Conservation (phyloP, 2,113 vertebrate genomes). For the Rynchops niger region DNA sequence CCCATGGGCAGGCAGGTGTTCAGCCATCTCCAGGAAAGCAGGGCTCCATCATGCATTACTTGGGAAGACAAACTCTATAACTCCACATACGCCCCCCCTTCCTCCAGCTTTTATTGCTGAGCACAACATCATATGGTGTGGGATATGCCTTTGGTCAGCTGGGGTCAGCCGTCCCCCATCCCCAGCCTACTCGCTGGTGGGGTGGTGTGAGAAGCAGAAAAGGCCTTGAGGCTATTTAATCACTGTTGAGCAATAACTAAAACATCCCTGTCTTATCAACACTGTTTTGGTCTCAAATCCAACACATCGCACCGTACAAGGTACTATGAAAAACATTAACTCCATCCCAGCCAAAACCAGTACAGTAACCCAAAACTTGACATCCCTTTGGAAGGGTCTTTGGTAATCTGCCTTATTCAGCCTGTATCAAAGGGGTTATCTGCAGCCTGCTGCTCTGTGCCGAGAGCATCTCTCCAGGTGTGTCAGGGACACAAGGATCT, state of each 20-base stretch:
- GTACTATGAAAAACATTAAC: background rate
- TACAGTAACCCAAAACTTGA: background rate
- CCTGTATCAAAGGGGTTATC: background rate
- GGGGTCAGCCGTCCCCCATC: background rate
- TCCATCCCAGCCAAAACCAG: background rate
- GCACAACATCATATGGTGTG: background rate
- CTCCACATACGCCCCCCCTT: background rate
- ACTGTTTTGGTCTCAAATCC: background rate
- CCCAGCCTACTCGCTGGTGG: background rate
- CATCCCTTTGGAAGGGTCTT: background rate
- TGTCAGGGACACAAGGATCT: background rate
- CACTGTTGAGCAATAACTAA: background rate
- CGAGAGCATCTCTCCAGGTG: background rate
- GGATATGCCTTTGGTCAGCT: background rate
- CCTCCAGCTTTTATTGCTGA: background rate
- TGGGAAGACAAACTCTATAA: background rate
- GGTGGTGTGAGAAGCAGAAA: background rate
- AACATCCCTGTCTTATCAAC: background rate
- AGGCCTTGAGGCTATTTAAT: background rate
- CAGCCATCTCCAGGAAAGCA: background rate
- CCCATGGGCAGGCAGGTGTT: background rate
- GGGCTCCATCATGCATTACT: no score
- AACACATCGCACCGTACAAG: background rate
- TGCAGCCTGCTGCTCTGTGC: background rate
- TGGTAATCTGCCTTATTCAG: background rate